phyloP scores from a whole-genome alignment of 1,140 invertebrate genomes.

The Solenopsis invicta region DNA sequence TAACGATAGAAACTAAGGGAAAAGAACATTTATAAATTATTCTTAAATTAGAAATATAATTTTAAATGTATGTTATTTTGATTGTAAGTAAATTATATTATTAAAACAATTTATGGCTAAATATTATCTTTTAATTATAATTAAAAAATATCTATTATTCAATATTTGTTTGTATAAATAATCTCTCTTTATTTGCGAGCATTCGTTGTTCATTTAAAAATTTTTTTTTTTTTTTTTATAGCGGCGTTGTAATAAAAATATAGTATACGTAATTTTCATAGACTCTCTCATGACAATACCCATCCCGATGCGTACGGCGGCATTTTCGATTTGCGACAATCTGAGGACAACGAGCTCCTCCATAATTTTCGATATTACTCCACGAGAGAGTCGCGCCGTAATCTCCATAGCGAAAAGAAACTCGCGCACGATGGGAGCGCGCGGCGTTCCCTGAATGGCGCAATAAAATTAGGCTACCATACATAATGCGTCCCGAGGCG shows the following conservation, averaged over 20 bases:
- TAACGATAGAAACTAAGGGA: neutral
- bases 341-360: neutral
- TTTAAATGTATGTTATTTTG: neutral
- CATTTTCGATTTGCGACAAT: slow-evolving; percentile 39
- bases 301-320: neutral
- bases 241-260: neutral
- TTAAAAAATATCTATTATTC: neutral
- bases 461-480: slow-evolving; percentile 76
- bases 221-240: neutral
- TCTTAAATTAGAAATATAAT: neutral
- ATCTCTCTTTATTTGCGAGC: neutral
- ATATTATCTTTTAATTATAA: neutral
- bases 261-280: neutral
- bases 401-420: slow-evolving; percentile 51
- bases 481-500: slow-evolving; percentile 63
- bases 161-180: neutral
- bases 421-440: slow-evolving; percentile 11
- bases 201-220: neutral
- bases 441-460: slow-evolving; percentile 44
- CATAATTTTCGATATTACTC: slow-evolving; percentile 52
- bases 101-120: neutral
- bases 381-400: neutral
- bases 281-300: neutral
- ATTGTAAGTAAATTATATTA: neutral
- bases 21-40: neutral